Conservation (phyloP, 2,113 vertebrate genomes). For the Sapayoa aenigma region DNA sequence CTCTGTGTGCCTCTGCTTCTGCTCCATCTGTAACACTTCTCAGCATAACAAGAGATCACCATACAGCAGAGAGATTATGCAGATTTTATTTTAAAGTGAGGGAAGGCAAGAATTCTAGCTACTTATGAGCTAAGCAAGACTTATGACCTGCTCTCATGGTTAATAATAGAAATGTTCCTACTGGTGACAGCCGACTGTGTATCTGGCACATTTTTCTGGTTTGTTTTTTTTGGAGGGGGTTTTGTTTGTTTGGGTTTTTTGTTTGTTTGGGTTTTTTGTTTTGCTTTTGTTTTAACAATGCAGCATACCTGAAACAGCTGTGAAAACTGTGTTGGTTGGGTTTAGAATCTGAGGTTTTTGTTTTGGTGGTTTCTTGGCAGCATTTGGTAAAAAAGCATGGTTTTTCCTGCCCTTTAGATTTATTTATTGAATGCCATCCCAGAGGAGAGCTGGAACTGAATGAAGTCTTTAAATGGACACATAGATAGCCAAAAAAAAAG, state of each 20-base stretch:
- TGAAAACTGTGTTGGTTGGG: not conserved
- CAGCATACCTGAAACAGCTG: not conserved
- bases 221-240: no score
- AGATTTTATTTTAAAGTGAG: not conserved
- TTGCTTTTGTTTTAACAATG: not conserved
- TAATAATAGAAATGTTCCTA: not conserved
- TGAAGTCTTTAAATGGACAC: not conserved
- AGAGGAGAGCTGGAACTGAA: not conserved
- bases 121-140: not conserved
- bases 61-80: not conserved
- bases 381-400: fast-evolving
- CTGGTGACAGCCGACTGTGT: not conserved
- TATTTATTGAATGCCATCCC: not conserved
- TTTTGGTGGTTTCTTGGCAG: not conserved
- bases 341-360: not conserved
- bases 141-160: not conserved
- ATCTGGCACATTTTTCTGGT: not conserved
- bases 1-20: not conserved
- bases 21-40: not conserved
- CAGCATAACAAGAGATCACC: not conserved
- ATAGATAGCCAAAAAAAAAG: not conserved
- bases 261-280: no score
- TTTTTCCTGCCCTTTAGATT: not conserved
- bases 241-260: no score
- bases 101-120: not conserved